These are phyloP conservation scores for Aporophyla lueneburgensis DNA, from an alignment of 2,888 invertebrate species.

Conservation along the genomic window DNA sequence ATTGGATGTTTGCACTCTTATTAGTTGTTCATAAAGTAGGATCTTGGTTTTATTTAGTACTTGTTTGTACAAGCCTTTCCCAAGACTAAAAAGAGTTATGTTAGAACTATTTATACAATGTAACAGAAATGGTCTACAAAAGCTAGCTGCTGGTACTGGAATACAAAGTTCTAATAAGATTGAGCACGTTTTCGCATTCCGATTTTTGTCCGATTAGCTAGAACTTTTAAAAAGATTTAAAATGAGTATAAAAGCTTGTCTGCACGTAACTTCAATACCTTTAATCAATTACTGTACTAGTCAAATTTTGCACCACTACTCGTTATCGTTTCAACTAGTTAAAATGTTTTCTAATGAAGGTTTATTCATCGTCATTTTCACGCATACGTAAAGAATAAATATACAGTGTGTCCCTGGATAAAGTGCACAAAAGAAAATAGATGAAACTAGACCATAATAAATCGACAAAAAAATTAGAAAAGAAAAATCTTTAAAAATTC, in stretches of 20 bases:
- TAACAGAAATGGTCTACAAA: constrained; percentile 41
- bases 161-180: constrained; percentile 39
- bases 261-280: neutral
- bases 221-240: constrained; percentile 3
- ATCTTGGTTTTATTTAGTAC: constrained; percentile 39
- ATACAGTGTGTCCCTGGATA: too few species aligned
- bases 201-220: constrained; percentile 16
- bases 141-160: constrained; percentile 28
- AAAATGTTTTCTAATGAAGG: constrained; percentile 24
- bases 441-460: too few species aligned
- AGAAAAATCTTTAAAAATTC: too few species aligned
- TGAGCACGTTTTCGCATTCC: constrained; percentile 38
- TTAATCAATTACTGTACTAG: neutral
- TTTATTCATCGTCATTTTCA: constrained; percentile 32
- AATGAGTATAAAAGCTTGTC: constrained; percentile 7
- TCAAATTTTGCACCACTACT: neutral
- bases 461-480: too few species aligned
- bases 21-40: constrained; percentile 17
- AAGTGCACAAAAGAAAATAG: too few species aligned
- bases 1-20: constrained; percentile 13
- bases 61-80: constrained; percentile 34
- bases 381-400: constrained; percentile 30
- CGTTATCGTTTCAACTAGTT: constrained; percentile 1
- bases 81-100: constrained; percentile 35
- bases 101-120: constrained; percentile 48